Base-by-base conservation (phyloP, 2,888 invertebrate genomes). In the Acholoe squamosa region DNA sequence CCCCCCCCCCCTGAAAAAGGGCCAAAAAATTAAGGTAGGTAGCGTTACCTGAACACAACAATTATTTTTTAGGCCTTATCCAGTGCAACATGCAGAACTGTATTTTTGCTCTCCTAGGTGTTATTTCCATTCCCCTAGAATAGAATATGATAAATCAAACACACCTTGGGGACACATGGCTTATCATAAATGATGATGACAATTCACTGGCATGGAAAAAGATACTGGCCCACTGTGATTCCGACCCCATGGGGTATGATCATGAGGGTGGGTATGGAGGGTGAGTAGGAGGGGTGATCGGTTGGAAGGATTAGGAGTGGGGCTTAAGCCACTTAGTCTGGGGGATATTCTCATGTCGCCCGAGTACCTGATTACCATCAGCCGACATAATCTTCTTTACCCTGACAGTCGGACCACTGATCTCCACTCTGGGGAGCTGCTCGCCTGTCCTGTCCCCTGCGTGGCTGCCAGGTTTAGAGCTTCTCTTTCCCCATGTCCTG, bases 311-410 rank as follows among this genome's bases (percentile, higher is more conserved):
- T 86, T 86, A 86, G 3, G 25, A 28, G 7, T 19, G 86, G 54
- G 31, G 52, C 86, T 56, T 86, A 56, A 86, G 86, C 86, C 86
- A 86, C 86, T 86, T 86, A 86, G 56, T 86, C 86, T 54, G 86
- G 54, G 86, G 56, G 86, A 86, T 86, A 86, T 52, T 56, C 86
- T n/a, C 84, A 52, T 84, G 84, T 84, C 84, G 43, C 25, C 34
- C 51, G 43, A 52, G 86, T 25, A 25, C 86, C 52, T 56, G 86
- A 86, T 86, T 86, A 86, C 28, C 86, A 54, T 86, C 54, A 86
- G 25, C 52, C 86, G 31, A 22, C 54, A 33, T 86, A 86, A 86
- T 52, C 86, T 54, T 54, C 86, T 52, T 54, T 54, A n/a, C 86
- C 56, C 25, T 80, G 86, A 86, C 56, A 86, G 86, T 86, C 54